A percentile compares a stretch with the other conserved stretches of the same genome.
Evolutionary conservation across 2,113 vertebrate species (phyloP).

Genomic region (Microcebus griseorufus): DNA sequence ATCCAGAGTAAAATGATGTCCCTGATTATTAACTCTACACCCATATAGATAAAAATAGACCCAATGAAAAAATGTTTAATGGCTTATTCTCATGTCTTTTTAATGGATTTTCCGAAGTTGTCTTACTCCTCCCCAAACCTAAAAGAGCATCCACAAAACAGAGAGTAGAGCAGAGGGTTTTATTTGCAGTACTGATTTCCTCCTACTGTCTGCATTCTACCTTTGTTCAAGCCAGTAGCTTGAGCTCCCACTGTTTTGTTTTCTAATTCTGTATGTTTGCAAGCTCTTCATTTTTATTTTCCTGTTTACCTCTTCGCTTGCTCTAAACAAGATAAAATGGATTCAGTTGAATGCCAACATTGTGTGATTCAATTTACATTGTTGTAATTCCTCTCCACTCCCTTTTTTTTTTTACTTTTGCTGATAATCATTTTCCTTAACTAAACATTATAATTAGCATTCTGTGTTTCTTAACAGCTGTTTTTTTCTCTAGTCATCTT

Average conservation of each 20-base stretch:
- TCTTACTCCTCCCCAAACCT: not conserved
- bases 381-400: not conserved
- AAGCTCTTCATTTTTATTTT: not conserved
- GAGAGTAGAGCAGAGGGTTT: not conserved
- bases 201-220: not conserved
- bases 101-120: not conserved
- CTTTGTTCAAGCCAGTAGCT: not conserved
- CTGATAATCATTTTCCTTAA: constrained; percentile 57
- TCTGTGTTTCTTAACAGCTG: constrained; percentile 59
- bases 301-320: not conserved
- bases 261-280: not conserved
- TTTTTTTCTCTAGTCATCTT: constrained; percentile 62
- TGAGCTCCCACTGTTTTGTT: not conserved
- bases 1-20: not conserved
- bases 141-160: not conserved
- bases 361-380: constrained; percentile 27
- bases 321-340: not conserved
- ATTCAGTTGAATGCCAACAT: not conserved
- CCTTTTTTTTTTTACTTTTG: not conserved
- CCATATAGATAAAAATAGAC: not conserved
- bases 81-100: not conserved
- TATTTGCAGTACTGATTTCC: not conserved
- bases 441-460: constrained; percentile 62
- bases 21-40: not conserved
- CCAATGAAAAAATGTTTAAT: not conserved